Conservation (phyloP, 2,888 invertebrate species). For the Strigamia crassipes region DNA sequence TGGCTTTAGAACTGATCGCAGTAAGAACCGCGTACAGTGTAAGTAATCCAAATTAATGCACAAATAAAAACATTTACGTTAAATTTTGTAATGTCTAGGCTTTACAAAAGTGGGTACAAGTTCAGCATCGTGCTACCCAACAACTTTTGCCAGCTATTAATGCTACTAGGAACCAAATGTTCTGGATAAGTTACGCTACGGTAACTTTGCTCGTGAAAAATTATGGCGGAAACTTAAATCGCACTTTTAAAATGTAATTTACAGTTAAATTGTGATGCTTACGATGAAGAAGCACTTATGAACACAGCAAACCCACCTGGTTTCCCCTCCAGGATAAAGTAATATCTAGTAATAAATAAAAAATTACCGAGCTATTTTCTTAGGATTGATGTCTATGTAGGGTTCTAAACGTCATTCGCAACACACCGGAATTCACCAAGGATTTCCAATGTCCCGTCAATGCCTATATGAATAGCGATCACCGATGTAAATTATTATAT, state of each 20-base stretch:
- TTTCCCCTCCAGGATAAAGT: background rate
- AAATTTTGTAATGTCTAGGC: background rate
- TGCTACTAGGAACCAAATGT: background rate
- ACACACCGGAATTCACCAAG: background rate
- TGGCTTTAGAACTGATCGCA: background rate
- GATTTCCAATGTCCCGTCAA: background rate
- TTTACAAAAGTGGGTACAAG: background rate
- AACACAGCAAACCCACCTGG: background rate
- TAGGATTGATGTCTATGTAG: background rate
- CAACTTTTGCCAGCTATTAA: background rate
- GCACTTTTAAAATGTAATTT: background rate
- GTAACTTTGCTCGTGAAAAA: background rate
- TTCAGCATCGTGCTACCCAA: background rate
- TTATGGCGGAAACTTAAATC: background rate
- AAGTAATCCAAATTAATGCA: background rate
- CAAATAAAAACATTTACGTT: background rate
- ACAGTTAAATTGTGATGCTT: slow-evolving; percentile 2
- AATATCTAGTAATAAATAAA: background rate
- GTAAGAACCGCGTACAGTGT: background rate
- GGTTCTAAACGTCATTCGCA: background rate
- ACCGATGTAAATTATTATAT: slow-evolving; percentile 3
- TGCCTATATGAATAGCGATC: slow-evolving; percentile 16
- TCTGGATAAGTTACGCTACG: slow-evolving; percentile 8
- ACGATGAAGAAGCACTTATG: slow-evolving; percentile 23
- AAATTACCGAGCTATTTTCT: background rate